Evolutionary conservation across 2,888 invertebrate species (phyloP).

Genomic region (Sericinus montela): DNA sequence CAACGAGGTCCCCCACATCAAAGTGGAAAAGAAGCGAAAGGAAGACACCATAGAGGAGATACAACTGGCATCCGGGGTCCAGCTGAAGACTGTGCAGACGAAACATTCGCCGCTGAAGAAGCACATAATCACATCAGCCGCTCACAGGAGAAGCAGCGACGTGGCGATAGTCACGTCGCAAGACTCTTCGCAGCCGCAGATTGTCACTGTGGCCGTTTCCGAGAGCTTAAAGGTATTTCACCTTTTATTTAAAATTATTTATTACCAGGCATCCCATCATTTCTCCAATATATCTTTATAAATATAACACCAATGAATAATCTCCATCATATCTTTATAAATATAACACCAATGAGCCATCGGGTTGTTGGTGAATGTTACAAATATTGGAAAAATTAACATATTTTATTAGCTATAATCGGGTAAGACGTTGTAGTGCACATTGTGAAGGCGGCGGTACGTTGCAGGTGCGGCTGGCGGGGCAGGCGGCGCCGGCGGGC

Average conservation of each 20-base stretch:
- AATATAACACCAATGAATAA: too few species aligned
- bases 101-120: slow-evolving; percentile 63
- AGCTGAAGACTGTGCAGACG: slow-evolving; percentile 59
- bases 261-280: too few species aligned
- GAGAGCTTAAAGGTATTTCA: slow-evolving; percentile 53
- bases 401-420: too few species aligned
- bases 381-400: too few species aligned
- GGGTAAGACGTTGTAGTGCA: too few species aligned
- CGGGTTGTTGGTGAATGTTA: too few species aligned
- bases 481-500: slow-evolving; percentile 42
- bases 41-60: slow-evolving; percentile 47
- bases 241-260: too few species aligned
- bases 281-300: too few species aligned
- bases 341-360: too few species aligned
- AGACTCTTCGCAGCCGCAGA: slow-evolving; percentile 40
- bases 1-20: slow-evolving; percentile 37
- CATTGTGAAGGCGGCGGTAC: too few species aligned
- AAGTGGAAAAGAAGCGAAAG: slow-evolving; percentile 29
- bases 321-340: too few species aligned
- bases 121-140: slow-evolving; percentile 58
- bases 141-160: slow-evolving; percentile 36
- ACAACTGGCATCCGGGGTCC: slow-evolving; percentile 45
- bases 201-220: slow-evolving; percentile 61
- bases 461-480: slow-evolving; percentile 57
- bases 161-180: slow-evolving; percentile 26